Percentiles rank a stretch among this genome's conserved stretches.
Conservation (phyloP, 2,888 invertebrate genomes). For the Lepetodrilus schrolli region DNA sequence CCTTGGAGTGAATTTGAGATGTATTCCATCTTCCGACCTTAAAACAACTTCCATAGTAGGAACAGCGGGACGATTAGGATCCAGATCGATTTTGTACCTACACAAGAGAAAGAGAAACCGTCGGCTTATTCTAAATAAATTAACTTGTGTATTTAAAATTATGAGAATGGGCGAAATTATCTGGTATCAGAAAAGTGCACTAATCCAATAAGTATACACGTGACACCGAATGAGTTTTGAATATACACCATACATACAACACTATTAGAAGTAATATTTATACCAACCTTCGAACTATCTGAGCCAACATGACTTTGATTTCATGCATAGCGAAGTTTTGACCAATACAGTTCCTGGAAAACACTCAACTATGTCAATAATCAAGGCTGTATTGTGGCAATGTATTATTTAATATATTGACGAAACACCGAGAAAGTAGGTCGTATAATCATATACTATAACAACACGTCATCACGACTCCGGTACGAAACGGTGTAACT, state of each 20-base stretch:
- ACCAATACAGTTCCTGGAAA: conserved; percentile 57
- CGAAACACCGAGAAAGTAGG: too few relatives aligned
- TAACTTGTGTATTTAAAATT: too few relatives aligned
- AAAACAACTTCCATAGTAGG: conserved; percentile 30
- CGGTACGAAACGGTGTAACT: too few relatives aligned
- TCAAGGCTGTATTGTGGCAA: too few relatives aligned
- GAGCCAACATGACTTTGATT: conserved; percentile 48
- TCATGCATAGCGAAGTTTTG: conserved; percentile 59
- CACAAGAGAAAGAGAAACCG: too few relatives aligned
- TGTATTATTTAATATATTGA: too few relatives aligned
- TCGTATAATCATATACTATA: too few relatives aligned
- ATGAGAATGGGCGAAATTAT: too few relatives aligned
- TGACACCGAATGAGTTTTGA: background rate
- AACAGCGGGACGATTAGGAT: conserved; percentile 28
- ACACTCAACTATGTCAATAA: background rate
- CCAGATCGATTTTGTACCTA: conserved; percentile 34
- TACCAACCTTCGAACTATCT: conserved; percentile 44
- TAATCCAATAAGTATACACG: background rate
- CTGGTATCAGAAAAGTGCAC: too few relatives aligned
- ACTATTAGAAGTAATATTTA: too few relatives aligned
- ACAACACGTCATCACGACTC: too few relatives aligned
- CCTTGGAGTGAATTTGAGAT: conserved; percentile 30
- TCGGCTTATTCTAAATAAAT: too few relatives aligned
- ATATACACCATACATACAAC: background rate
- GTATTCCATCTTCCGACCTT: conserved; percentile 34